Evolutionary conservation across 2,888 invertebrate genomes (phyloP), one percentile per base, ranked within the genome.

Genomic region (Xestoiulus laeticollis): DNA sequence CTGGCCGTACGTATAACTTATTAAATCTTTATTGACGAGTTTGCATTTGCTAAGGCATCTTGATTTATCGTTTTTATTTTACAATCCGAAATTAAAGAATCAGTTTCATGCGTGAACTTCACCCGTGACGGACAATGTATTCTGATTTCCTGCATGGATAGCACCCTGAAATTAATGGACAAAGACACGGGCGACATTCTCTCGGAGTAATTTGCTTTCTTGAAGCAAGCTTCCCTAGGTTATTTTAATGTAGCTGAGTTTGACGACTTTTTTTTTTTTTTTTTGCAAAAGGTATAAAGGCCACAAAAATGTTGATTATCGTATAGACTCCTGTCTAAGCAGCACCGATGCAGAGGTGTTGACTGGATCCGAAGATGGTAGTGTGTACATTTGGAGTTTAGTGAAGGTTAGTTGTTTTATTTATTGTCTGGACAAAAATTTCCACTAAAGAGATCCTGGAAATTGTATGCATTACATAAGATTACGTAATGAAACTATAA

Each of bases 101-200:
- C 98, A 2, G 94, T 98, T 1, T 97, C 97, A 0, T 96, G 95
- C 91, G 95, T 96, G 0, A 95, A 94, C 89, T 94, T 98, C 90
- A 98, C 98, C 0, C 94, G 96, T 90, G 99, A 99, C 92, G 96
- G 96, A 0, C 98, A 99, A 91, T 99, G 99, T 91, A 93, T 96
- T 89, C 93, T 99, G 26, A 94, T 95, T 0, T 96, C 97, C 90
- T 96, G 97, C 90, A 94, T 96, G 8, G 97, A 98, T 92, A 95
- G 95, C 90, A 94, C 94, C 0, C 93, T 99, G 0, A 95, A 96
- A 91, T 93, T 99, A 86, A 94, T 99, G 90, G 99, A 99, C 91
- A 98, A 97, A 92, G 94, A 94, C 89, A 94, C 95, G 10, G 98
- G 97, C 14, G 95, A 96, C 90, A 91, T 96, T 89, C 92, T 96